Percentiles rank a stretch among this genome's conserved stretches.
phyloP scores from a whole-genome alignment of 2,797 vertebrate species.

The Botia almorhae region DNA sequence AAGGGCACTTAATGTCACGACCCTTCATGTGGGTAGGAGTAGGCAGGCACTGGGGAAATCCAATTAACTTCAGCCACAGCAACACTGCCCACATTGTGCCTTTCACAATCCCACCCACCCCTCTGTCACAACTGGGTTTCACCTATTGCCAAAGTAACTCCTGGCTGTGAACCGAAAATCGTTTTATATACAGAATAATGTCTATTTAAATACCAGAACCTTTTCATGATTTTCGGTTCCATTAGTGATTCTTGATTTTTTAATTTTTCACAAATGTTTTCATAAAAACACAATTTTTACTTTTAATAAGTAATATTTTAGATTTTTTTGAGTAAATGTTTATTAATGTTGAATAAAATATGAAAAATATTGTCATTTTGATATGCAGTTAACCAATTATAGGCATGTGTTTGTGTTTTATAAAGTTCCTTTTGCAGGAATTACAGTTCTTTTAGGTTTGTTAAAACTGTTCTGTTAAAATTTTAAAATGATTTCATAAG shows the following conservation, averaged over 20 bases:
- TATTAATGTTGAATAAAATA: background rate
- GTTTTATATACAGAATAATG: too few relatives aligned
- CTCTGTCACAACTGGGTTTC: conserved; percentile 66
- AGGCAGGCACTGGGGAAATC: conserved; percentile 75
- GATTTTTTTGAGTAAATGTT: too few relatives aligned
- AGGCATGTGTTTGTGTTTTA: background rate
- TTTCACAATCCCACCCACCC: conserved; percentile 65
- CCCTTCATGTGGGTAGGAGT: conserved; percentile 75
- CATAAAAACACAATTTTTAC: too few relatives aligned
- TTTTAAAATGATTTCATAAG: background rate
- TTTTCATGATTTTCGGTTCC: background rate
- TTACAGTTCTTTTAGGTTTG: background rate
- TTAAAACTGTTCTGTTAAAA: background rate
- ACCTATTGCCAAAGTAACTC: conserved; percentile 69
- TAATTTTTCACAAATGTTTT: too few relatives aligned
- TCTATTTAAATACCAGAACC: background rate
- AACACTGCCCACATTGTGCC: conserved; percentile 62
- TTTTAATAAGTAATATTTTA: background rate
- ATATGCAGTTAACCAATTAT: background rate
- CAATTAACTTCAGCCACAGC: conserved; percentile 72
- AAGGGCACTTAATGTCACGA: conserved; percentile 79
- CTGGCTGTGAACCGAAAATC: background rate
- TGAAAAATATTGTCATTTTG: background rate
- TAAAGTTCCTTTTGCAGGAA: background rate
- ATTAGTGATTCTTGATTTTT: background rate